Conservation (phyloP, 2,797 vertebrate species). For the Chelidonichthys spinosus region DNA sequence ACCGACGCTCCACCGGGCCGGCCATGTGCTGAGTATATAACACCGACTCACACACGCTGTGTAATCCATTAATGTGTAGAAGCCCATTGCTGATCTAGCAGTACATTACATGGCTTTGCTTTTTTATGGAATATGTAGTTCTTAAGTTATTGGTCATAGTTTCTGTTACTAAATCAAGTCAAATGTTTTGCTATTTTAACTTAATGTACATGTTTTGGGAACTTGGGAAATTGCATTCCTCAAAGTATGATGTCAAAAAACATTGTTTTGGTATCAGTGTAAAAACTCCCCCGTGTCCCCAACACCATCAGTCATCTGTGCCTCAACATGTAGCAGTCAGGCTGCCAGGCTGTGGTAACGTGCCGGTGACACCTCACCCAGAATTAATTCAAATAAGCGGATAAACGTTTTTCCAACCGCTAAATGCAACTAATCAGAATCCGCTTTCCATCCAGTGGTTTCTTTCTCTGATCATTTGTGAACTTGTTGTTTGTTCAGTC, state of each 20-base stretch:
- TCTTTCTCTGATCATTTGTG: background rate
- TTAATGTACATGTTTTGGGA: too few species aligned
- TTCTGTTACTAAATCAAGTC: too few species aligned
- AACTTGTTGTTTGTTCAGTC: background rate
- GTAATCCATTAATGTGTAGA: background rate
- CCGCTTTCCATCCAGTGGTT: too few species aligned
- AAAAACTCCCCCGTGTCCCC: background rate
- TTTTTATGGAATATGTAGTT: background rate
- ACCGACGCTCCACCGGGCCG: constrained; percentile 42
- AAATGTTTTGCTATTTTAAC: too few species aligned
- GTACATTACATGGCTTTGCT: background rate
- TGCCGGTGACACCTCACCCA: background rate
- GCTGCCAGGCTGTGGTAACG: background rate
- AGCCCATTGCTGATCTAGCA: background rate
- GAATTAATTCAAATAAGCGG: background rate
- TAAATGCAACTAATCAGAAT: background rate
- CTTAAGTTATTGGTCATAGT: too few species aligned
- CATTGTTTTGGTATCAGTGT: too few species aligned
- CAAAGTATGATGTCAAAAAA: too few species aligned
- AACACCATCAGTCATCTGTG: background rate
- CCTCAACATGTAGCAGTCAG: background rate
- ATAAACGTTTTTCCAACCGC: background rate
- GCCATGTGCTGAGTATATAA: constrained; percentile 45
- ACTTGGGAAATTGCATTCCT: too few species aligned
- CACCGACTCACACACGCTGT: background rate